Conservation (phyloP, 2,113 vertebrate genomes). For the Podarcis raffonei region DNA sequence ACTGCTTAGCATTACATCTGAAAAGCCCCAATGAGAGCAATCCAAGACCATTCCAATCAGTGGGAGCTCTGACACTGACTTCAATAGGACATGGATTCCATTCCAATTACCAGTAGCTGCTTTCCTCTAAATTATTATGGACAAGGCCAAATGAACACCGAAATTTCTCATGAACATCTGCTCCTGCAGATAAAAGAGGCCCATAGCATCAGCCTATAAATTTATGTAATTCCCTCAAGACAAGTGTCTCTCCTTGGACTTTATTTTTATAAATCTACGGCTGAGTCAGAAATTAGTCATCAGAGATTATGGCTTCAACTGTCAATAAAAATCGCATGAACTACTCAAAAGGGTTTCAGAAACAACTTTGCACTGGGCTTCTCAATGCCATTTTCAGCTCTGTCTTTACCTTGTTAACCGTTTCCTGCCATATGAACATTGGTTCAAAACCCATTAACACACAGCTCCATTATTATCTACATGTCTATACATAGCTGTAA, state of each 20-base stretch:
- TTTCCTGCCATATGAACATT: neutral
- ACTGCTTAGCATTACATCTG: neutral
- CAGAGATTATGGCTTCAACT: neutral
- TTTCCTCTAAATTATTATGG: constrained; percentile 8
- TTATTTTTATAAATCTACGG: constrained; percentile 16
- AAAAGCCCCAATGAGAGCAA: neutral
- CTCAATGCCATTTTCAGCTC: constrained; percentile 27
- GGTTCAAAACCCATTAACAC: constrained; percentile 5
- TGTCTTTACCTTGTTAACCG: constrained; percentile 30
- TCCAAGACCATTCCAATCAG: neutral
- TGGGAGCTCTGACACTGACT: neutral
- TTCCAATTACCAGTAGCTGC: neutral
- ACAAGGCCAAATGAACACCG: neutral
- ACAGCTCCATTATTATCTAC: neutral
- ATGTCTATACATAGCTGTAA: neutral
- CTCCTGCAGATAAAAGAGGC: neutral
- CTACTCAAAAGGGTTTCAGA: neutral
- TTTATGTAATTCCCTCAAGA: constrained; percentile 13
- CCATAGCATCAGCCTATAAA: neutral
- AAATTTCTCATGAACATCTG: neutral
- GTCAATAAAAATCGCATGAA: constrained; percentile 6
- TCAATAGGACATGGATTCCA: neutral
- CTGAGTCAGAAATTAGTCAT: constrained; percentile 52
- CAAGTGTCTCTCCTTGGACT: neutral
- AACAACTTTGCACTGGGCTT: constrained; percentile 10